A percentile compares a stretch with the other conserved stretches of the same genome.
Conservation (phyloP, 2,113 vertebrate genomes). For the Halcyon senegalensis region DNA sequence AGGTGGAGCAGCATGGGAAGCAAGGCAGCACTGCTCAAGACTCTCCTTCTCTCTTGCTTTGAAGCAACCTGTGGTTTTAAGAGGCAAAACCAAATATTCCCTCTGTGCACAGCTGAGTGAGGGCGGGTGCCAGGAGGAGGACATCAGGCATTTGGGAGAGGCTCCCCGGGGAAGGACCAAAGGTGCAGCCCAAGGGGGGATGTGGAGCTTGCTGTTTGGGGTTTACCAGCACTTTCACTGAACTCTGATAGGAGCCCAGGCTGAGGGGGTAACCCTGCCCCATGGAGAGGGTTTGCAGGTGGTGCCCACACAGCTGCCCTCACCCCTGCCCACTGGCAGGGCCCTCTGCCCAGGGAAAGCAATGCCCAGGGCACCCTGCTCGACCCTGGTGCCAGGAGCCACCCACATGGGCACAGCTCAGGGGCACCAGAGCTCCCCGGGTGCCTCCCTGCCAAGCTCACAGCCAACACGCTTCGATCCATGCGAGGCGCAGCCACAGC, state of each 20-base stretch:
- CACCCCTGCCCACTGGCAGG: background rate
- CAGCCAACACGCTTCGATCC: background rate
- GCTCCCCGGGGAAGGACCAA: background rate
- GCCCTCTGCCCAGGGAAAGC: background rate
- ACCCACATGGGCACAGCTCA: background rate
- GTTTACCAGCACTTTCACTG: background rate
- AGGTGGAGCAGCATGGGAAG: background rate
- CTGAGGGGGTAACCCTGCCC: background rate
- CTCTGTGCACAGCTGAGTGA: rapidly evolving
- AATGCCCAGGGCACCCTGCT: background rate
- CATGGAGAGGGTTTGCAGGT: background rate
- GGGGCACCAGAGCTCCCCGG: background rate
- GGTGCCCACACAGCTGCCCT: background rate
- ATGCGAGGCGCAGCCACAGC: background rate
- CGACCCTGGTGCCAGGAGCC: background rate
- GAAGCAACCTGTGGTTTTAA: background rate
- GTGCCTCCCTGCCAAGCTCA: background rate
- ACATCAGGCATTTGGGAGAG: background rate
- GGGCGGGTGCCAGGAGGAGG: rapidly evolving
- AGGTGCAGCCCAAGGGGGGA: rapidly evolving
- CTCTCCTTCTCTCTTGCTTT: background rate
- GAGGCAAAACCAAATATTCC: background rate
- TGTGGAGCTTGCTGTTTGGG: background rate
- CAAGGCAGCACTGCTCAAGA: rapidly evolving
- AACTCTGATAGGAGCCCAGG: background rate